Evolutionary conservation across 1,140 invertebrate species (phyloP).

Genomic region (Onthophagus taurus): DNA sequence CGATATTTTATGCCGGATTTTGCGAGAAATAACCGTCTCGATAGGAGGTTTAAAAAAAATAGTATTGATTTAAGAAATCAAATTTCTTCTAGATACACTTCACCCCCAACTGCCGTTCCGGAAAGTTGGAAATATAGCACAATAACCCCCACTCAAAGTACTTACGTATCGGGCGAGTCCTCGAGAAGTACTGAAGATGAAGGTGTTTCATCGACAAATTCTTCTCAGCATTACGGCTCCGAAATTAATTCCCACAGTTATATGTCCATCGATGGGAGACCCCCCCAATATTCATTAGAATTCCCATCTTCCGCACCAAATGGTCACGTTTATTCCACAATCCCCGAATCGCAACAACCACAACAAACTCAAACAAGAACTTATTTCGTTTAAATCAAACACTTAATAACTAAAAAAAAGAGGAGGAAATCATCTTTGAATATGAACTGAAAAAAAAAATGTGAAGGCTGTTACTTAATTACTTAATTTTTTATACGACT

Average conservation of each 20-base stretch:
- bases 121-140: constrained; percentile 46
- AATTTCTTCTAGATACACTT: constrained; percentile 40
- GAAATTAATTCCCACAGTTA: constrained; percentile 37
- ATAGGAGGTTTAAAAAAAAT: constrained; percentile 32
- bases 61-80: constrained; percentile 37
- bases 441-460: too few relatives aligned
- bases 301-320: too few relatives aligned
- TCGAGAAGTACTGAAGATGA: constrained; percentile 48
- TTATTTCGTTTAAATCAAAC: constrained; percentile 37
- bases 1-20: constrained; percentile 79
- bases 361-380: constrained; percentile 34
- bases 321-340: constrained; percentile 37
- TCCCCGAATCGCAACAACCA: constrained; percentile 34
- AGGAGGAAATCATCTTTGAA: too few relatives aligned
- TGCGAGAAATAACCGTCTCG: constrained; percentile 24
- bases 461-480: too few relatives aligned
- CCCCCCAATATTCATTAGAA: too few relatives aligned
- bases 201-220: constrained; percentile 48
- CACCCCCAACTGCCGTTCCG: constrained; percentile 45
- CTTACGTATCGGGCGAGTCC: constrained; percentile 53
- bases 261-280: constrained; percentile 34
- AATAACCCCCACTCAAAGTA: constrained; percentile 52
- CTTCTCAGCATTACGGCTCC: constrained; percentile 36
- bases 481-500: too few relatives aligned
- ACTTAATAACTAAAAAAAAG: too few relatives aligned